These are phyloP conservation scores for Doryteuthis pealeii DNA, from an alignment of 1,140 invertebrate genomes.

Conservation along the genomic window DNA sequence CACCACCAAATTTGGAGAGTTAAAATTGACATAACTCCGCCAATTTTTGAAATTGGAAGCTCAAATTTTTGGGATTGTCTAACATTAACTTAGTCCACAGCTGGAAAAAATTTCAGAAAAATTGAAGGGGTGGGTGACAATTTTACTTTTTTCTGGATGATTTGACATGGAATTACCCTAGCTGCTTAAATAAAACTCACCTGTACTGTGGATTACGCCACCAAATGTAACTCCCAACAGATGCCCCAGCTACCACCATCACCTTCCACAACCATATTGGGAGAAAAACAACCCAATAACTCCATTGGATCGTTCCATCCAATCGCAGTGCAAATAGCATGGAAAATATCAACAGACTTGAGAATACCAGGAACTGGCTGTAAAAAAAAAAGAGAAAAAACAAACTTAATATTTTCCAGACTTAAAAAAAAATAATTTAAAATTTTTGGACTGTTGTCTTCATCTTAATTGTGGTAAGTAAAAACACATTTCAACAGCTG, in stretches of 20 bases:
- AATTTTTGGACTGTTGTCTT: too few species aligned
- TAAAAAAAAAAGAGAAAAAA: conserved; percentile 48
- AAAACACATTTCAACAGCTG: too few species aligned
- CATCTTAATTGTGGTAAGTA: too few species aligned
- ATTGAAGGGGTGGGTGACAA: too few species aligned
- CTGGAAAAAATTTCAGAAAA: too few species aligned
- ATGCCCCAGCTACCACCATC: conserved; percentile 84
- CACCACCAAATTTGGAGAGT: too few species aligned
- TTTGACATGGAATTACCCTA: too few species aligned
- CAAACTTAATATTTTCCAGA: not conserved
- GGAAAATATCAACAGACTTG: conserved; percentile 87
- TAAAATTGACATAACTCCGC: too few species aligned
- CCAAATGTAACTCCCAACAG: conserved; percentile 90
- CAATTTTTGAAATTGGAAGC: too few species aligned
- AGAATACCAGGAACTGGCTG: conserved; percentile 96
- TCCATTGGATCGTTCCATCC: conserved; percentile 86
- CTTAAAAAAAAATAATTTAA: not conserved
- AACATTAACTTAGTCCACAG: too few species aligned
- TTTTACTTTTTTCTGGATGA: too few species aligned
- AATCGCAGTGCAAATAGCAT: conserved; percentile 84
- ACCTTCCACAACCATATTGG: conserved; percentile 97
- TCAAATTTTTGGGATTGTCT: too few species aligned
- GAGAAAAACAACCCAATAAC: conserved; percentile 90
- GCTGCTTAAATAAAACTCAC: conserved; percentile 65
- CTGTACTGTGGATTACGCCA: conserved; percentile 90